Evolutionary conservation across 2,888 invertebrate genomes (phyloP).

Genomic region (Lysandra coridon): DNA sequence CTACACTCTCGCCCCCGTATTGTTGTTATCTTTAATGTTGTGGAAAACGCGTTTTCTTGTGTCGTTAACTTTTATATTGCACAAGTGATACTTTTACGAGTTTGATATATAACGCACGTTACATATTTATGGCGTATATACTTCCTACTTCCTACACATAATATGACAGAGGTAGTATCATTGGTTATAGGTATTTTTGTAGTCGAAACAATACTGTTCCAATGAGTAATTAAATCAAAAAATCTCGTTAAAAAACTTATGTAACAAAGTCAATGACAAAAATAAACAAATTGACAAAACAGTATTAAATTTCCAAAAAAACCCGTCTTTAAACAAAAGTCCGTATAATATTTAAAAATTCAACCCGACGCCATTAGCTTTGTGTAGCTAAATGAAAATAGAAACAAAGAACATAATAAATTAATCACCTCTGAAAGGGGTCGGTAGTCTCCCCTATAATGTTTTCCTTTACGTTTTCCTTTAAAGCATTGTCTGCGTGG

Average conservation of each 20-base stretch:
- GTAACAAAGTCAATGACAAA: background rate
- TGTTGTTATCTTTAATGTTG: conserved; percentile 82
- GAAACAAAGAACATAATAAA: conserved; percentile 78
- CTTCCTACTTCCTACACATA: conserved; percentile 10
- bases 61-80: conserved; percentile 82
- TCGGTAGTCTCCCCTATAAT: conserved; percentile 68
- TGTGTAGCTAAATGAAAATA: conserved; percentile 63
- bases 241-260: background rate
- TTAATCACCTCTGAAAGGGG: conserved; percentile 76
- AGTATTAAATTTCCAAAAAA: background rate
- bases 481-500: conserved; percentile 74
- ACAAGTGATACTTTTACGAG: conserved; percentile 79
- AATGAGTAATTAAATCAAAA: background rate
- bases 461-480: conserved; percentile 77
- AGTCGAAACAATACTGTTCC: background rate
- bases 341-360: conserved; percentile 33
- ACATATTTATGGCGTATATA: conserved; percentile 39
- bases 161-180: background rate
- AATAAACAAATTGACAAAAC: background rate
- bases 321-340: conserved; percentile 18
- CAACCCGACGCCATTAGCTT: conserved; percentile 36
- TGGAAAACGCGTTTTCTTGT: conserved; percentile 82
- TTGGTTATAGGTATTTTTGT: background rate
- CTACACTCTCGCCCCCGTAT: conserved; percentile 80
- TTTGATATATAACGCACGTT: conserved; percentile 75